Base-by-base conservation (phyloP, 1,140 invertebrate species). In the Sitobion miscanthi region DNA sequence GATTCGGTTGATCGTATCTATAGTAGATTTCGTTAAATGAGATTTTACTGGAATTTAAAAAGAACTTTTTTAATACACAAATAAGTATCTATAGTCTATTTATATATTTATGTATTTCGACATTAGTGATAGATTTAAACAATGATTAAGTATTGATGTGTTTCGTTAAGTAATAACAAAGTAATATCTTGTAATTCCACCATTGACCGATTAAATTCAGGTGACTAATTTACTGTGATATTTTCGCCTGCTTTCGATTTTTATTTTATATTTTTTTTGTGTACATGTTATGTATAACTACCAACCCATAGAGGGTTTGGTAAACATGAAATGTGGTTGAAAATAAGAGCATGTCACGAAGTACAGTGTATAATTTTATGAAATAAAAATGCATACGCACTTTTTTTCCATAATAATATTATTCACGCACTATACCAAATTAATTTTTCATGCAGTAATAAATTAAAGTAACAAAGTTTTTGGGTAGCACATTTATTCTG, bases 321-420 rank as follows among this genome's bases (percentile, higher is more conserved):
- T 25, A 85, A 85, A 85, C 83, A 85, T 14, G 35, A 42, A 42
- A 85, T 23, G 38, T 5, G 8, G 38, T 85, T 42, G 9, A 85
- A 85, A 42, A 83, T 85, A 42, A 85, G 38, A 85, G 83, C 42
- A 30, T 85, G 38, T 85, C 83, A 85, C 83, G 38, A 42, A 85
- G 6, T 85, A 11, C 11, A 45, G 45, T 25, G 23, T 45, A 42
- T 85, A 85, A 45, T 85, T 45, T 25, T 85, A 42, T 42, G 8
- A 21, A 25, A 25, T 11, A 85, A 85, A 25, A 85, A 35, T 83
- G 4, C 62, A n/a, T 77, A 83, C 7, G 21, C 82, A 83, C 35
- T 83, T 83, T 42, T 83, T 35, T 83, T 38, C 21, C 20, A 83
- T 42, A 38, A 23, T 83, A 83, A 11, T 4, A 42, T 21, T 42